Evolutionary conservation across 2,888 invertebrate genomes (phyloP).

Genomic region (Cetonia aurata): DNA sequence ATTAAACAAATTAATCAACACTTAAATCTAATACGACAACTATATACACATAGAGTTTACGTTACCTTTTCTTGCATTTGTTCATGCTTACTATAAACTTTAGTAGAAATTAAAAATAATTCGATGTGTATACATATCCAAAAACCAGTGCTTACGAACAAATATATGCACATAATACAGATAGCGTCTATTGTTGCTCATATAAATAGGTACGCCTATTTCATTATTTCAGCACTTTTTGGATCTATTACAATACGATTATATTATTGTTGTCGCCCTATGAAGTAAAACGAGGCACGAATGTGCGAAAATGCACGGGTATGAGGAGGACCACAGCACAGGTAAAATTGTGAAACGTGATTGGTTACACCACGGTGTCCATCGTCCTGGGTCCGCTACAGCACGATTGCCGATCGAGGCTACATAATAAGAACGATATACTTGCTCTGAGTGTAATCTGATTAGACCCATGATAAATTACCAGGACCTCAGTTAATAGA

Average conservation of each 20-base stretch:
- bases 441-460: conserved; percentile 58
- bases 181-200: too few species aligned
- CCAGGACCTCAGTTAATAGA: conserved; percentile 62
- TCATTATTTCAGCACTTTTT: neutral
- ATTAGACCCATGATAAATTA: conserved; percentile 64
- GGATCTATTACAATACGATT: neutral
- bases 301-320: neutral
- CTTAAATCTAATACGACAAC: too few species aligned
- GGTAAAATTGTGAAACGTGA: conserved; percentile 30
- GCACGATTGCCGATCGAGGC: conserved; percentile 59
- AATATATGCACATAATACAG: too few species aligned
- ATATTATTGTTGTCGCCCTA: conserved; percentile 2
- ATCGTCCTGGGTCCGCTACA: conserved; percentile 56
- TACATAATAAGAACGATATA: conserved; percentile 61
- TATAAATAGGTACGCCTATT: neutral
- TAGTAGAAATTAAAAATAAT: too few species aligned
- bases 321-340: conserved; percentile 11
- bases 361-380: conserved; percentile 52
- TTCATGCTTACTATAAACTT: too few species aligned
- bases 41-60: too few species aligned
- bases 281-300: neutral
- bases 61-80: too few species aligned
- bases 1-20: too few species aligned
- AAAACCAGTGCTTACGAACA: too few species aligned
- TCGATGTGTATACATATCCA: too few species aligned